Percentiles rank a stretch among this genome's conserved stretches.
phyloP scores from a whole-genome alignment of 1,140 invertebrate species.

The Drosophila subobscura region DNA sequence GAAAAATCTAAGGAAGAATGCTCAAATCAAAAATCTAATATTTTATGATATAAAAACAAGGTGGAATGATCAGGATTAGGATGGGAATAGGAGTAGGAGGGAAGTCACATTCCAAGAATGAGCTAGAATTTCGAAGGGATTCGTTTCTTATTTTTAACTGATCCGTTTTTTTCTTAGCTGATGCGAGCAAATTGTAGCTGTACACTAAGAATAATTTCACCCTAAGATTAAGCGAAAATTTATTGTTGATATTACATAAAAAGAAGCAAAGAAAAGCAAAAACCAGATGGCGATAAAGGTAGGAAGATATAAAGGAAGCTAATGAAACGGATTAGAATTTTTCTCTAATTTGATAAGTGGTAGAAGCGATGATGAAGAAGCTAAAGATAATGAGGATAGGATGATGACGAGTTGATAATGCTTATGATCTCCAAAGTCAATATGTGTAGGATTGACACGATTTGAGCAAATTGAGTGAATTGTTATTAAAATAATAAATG shows the following conservation, averaged over 20 bases:
- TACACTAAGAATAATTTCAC: constrained; percentile 78
- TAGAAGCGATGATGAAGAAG: constrained; percentile 42
- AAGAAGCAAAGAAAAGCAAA: constrained; percentile 21
- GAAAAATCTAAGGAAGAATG: constrained; percentile 46
- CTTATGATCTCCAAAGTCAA: constrained; percentile 76
- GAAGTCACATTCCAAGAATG: constrained; percentile 25
- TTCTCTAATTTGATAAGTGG: constrained; percentile 78
- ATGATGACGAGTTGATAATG: constrained; percentile 62
- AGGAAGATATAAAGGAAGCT: constrained; percentile 28
- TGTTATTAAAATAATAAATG: constrained; percentile 81
- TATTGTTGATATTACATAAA: constrained; percentile 81
- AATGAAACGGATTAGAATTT: constrained; percentile 75
- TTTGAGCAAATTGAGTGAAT: constrained; percentile 81
- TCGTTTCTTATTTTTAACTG: constrained; percentile 45
- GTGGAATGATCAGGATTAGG: constrained; percentile 24
- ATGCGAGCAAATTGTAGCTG: constrained; percentile 77
- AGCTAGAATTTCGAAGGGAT: constrained; percentile 45
- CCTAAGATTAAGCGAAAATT: constrained; percentile 78
- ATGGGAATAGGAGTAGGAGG: constrained; percentile 9
- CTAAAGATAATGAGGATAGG: constrained; percentile 42
- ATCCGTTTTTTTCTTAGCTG: constrained; percentile 66
- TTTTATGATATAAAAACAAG: constrained; percentile 57
- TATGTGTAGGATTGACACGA: constrained; percentile 73
- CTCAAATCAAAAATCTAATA: constrained; percentile 78
- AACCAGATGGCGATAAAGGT: constrained; percentile 2